Evolutionary conservation across 2,113 vertebrate genomes (phyloP).

Genomic region (Hemiscyllium ocellatum): DNA sequence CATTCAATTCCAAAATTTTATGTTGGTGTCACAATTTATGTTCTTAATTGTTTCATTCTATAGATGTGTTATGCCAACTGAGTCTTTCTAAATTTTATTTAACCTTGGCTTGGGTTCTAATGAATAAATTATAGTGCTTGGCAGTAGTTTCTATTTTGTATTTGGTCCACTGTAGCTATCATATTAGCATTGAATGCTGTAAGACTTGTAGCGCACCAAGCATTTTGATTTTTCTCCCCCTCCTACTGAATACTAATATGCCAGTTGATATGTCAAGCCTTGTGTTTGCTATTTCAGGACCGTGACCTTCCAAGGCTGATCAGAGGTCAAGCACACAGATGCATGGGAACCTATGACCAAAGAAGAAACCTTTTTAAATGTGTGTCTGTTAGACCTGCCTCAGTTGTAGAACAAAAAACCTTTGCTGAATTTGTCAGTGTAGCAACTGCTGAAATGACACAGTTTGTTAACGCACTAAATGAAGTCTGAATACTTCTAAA

Average conservation of each 20-base stretch:
- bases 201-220: constrained; percentile 17
- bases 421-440: constrained; percentile 69
- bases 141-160: constrained; percentile 11
- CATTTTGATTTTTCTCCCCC: not conserved
- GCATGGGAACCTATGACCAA: constrained; percentile 79
- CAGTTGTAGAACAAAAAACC: constrained; percentile 70
- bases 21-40: not conserved
- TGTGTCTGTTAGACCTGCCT: constrained; percentile 75
- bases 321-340: constrained; percentile 80
- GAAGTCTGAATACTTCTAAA: constrained; percentile 58
- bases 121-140: not conserved
- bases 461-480: constrained; percentile 57
- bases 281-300: constrained; percentile 60
- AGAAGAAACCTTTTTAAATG: constrained; percentile 72
- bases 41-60: not conserved
- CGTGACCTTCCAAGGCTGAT: constrained; percentile 80
- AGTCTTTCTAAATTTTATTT: constrained; percentile 9
- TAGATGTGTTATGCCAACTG: not conserved
- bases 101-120: not conserved
- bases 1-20: not conserved
- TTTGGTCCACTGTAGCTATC: not conserved
- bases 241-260: not conserved
- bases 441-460: constrained; percentile 71
- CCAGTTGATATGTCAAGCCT: not conserved
- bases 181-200: not conserved